Evolutionary conservation across 2,888 invertebrate species (phyloP).

Genomic region (Apomyelois bistriatella): DNA sequence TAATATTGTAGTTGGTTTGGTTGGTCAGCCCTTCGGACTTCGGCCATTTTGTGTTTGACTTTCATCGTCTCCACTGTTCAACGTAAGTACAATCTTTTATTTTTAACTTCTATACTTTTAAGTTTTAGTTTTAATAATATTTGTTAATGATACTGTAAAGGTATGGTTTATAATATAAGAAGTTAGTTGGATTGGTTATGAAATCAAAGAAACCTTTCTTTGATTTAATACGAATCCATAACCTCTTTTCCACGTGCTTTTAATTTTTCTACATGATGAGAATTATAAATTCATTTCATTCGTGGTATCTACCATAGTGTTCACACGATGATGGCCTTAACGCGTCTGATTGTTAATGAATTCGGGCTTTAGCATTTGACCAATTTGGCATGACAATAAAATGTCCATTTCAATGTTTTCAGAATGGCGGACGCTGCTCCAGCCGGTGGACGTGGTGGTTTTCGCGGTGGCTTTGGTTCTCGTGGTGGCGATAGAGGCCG

Average conservation of each 20-base stretch:
- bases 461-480: slow-evolving; percentile 92
- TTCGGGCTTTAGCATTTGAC: neutral
- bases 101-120: neutral
- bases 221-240: neutral
- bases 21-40: no score
- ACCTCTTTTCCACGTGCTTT: slow-evolving; percentile 4
- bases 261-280: slow-evolving; percentile 58
- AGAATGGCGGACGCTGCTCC: slow-evolving; percentile 99
- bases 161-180: no score
- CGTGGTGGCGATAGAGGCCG: slow-evolving; percentile 85
- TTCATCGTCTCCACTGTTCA: slow-evolving; percentile 61
- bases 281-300: slow-evolving; percentile 57
- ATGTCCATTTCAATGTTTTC: slow-evolving; percentile 26
- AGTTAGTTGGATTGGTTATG: no score
- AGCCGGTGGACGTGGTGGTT: slow-evolving; percentile 96
- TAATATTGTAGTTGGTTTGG: no score
- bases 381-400: no score
- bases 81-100: slow-evolving; percentile 58
- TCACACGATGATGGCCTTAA: slow-evolving; percentile 68
- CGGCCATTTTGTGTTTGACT: slow-evolving; percentile 74
- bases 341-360: slow-evolving; percentile 56
- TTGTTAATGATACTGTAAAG: no score
- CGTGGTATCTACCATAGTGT: slow-evolving; percentile 77
- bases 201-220: no score
- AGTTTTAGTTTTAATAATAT: neutral